Percentiles rank a stretch among this genome's conserved stretches.
Conservation (phyloP, 1,140 invertebrate species). For the Cephus cinctus region DNA sequence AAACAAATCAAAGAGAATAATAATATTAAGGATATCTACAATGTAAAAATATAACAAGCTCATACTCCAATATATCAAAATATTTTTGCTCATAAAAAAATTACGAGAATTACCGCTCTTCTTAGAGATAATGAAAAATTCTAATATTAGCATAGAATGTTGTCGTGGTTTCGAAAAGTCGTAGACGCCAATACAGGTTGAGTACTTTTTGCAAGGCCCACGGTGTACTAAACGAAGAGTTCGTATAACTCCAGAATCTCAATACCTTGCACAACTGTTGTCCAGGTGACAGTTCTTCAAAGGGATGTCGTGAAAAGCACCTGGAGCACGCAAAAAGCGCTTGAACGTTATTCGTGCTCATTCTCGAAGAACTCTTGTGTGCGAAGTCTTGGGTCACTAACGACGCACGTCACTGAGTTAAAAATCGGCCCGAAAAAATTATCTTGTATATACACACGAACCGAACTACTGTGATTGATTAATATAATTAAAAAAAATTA, state of each 20-base stretch:
- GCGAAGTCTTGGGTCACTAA: background rate
- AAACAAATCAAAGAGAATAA: too few species aligned
- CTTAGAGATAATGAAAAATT: too few species aligned
- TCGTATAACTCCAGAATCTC: too few species aligned
- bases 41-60: too few species aligned
- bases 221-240: too few species aligned
- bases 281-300: conserved; percentile 91
- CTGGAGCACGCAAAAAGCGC: conserved; percentile 90
- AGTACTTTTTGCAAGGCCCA: too few species aligned
- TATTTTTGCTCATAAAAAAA: too few species aligned
- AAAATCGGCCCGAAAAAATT: background rate
- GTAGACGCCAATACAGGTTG: too few species aligned
- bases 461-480: background rate
- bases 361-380: conserved; percentile 19
- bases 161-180: too few species aligned
- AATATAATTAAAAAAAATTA: background rate
- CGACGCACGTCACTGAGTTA: background rate
- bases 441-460: background rate
- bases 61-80: too few species aligned
- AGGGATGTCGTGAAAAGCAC: conserved; percentile 92
- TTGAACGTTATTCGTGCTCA: conserved; percentile 55
- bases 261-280: conserved; percentile 95
- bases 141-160: conserved; percentile 28
- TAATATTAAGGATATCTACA: too few species aligned
- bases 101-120: too few species aligned